phyloP scores from a whole-genome alignment of 2,113 vertebrate genomes.

The Rhinichthys klamathensis region DNA sequence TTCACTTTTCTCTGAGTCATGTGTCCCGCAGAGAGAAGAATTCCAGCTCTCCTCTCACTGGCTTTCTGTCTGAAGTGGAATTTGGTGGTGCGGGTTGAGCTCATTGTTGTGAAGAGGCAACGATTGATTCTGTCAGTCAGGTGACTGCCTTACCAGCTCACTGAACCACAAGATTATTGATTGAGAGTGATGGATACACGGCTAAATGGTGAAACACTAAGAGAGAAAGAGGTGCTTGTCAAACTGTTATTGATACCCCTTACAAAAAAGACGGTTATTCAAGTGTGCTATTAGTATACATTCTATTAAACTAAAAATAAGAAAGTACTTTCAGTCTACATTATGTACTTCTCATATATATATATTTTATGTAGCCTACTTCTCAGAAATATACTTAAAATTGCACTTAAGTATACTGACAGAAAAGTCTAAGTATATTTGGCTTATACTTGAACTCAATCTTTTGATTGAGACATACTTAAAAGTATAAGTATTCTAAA shows the following conservation, averaged over 20 bases:
- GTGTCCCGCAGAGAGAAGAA: slow-evolving; percentile 35
- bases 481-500: no score
- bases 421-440: no score
- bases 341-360: no score
- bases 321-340: no score
- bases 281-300: no score
- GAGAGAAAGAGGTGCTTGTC: slow-evolving; percentile 27
- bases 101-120: slow-evolving; percentile 60
- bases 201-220: slow-evolving; percentile 26
- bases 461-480: no score
- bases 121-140: slow-evolving; percentile 71
- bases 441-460: no score
- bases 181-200: slow-evolving; percentile 54
- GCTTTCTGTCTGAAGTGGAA: slow-evolving; percentile 43
- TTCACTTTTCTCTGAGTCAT: slow-evolving; percentile 20
- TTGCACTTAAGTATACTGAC: no score
- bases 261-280: no score
- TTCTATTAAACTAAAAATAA: no score
- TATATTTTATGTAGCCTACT: no score
- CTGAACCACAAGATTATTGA: slow-evolving; percentile 59
- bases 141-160: slow-evolving; percentile 61
- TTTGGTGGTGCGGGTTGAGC: slow-evolving; percentile 24
- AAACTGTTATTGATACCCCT: slow-evolving; percentile 36
- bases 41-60: slow-evolving; percentile 28
- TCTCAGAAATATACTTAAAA: no score